Conservation (phyloP, 2,888 invertebrate species). For the Trissolcus japonicus region DNA sequence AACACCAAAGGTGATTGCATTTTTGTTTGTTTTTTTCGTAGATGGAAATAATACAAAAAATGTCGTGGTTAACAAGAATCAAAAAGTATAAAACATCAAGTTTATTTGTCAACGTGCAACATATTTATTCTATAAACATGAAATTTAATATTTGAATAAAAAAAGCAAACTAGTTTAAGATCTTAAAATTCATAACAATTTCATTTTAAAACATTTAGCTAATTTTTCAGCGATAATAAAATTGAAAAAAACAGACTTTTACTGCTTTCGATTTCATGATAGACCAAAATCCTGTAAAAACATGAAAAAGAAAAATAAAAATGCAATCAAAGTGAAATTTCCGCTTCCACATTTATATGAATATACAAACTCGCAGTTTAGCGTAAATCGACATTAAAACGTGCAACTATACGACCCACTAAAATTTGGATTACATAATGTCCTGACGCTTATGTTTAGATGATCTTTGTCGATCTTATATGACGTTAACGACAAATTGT, state of each 20-base stretch:
- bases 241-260: not conserved
- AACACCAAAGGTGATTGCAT: constrained; percentile 16
- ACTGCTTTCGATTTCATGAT: constrained; percentile 43
- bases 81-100: no score
- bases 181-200: no score
- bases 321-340: constrained; percentile 2
- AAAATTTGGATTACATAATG: constrained; percentile 73
- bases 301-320: constrained; percentile 29
- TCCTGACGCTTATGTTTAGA: constrained; percentile 52
- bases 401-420: constrained; percentile 74
- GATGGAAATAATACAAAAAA: no score
- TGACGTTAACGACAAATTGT: constrained; percentile 40
- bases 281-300: constrained; percentile 39
- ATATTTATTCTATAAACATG: no score
- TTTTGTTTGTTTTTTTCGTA: no score
- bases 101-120: no score
- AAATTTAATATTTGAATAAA: no score
- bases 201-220: no score
- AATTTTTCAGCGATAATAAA: no score
- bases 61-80: no score
- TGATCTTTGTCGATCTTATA: constrained; percentile 48
- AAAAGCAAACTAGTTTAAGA: no score
- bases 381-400: constrained; percentile 63
- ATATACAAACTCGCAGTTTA: constrained; percentile 38
- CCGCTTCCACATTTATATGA: constrained; percentile 41